Conservation (phyloP, 2,888 invertebrate genomes). For the Acronicta alni region DNA sequence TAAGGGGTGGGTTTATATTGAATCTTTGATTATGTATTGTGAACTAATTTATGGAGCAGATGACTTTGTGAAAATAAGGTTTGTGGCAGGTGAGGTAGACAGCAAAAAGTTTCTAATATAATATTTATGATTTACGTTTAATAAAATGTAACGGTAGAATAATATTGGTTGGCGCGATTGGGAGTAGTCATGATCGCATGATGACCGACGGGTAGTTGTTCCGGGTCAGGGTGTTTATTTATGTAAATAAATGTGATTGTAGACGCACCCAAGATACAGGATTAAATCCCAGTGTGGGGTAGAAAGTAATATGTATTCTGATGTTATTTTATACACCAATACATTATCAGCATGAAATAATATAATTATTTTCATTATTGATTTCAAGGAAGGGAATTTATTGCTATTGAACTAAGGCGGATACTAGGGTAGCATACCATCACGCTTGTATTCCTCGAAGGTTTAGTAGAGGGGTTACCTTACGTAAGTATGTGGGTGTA, state of each 20-base stretch:
- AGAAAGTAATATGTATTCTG: too few relatives aligned
- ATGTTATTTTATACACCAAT: background rate
- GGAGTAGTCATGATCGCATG: too few relatives aligned
- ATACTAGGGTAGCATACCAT: too few relatives aligned
- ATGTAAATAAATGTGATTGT: too few relatives aligned
- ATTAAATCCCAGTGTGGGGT: too few relatives aligned
- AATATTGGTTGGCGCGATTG: constrained; percentile 4
- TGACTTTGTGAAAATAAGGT: constrained; percentile 55
- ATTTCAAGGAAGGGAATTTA: constrained; percentile 16
- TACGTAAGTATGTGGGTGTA: too few relatives aligned
- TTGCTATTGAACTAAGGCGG: background rate
- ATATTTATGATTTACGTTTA: constrained; percentile 40
- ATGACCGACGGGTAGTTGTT: too few relatives aligned
- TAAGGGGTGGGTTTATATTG: constrained; percentile 75
- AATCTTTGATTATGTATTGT: constrained; percentile 74
- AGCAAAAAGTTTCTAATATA: constrained; percentile 40
- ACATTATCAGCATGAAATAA: constrained; percentile 12
- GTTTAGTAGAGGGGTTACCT: too few relatives aligned
- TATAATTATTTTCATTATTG: too few relatives aligned
- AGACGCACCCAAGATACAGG: too few relatives aligned
- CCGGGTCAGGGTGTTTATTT: too few relatives aligned
- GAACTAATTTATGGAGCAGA: constrained; percentile 65
- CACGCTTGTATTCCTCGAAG: too few relatives aligned
- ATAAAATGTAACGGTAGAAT: constrained; percentile 31
- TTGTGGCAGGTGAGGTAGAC: constrained; percentile 46